Evolutionary conservation across 1,140 invertebrate species (phyloP), one percentile per base, ranked within the genome.

Genomic region (Prorops nasuta): DNA sequence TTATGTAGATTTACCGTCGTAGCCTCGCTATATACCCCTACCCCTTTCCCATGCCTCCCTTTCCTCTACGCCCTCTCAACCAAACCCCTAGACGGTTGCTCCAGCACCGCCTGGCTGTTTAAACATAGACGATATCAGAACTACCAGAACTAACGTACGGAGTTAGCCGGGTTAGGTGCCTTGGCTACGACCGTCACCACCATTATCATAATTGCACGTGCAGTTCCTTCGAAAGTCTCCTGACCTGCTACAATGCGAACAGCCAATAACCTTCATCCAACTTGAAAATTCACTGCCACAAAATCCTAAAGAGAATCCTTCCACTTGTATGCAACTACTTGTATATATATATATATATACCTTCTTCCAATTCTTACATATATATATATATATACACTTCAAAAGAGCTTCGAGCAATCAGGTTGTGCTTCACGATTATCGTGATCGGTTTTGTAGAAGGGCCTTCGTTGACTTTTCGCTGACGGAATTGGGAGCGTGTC

Each of bases 111-210:
- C 65, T 71, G 71, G 70, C 75, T 77, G 71, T 76, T 77, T 76
- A 75, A 77, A 77, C 72, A 76, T 67, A 74, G 73, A 74, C 74
- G 74, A 72, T 76, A 74, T 74, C 68, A 71, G 71, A 76, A 74
- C 72, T 73, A 71, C 64, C 58, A 66, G 64, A 74, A 72, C 71
- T 72, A 66, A 54, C 56, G 67, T 67, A 65, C 69, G 56, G 66
- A 70, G 71, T 63, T 72, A 52, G 63, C 59, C 58, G 64, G 58
- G 60, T 66, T 65, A 58, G 58, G 55, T 66, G 58, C 60, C 56
- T 63, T 64, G 56, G 56, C 54, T 64, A 58, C 56, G 57, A 36
- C 61, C 54, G 57, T n/a, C n/a, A n/a, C n/a, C n/a, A 28, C 66
- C 66, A 72, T 73, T 74, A 76, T 71, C 72, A 74, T 74, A 74